Base-by-base conservation (phyloP, 1,140 invertebrate species). In the Plectus sambesii region DNA sequence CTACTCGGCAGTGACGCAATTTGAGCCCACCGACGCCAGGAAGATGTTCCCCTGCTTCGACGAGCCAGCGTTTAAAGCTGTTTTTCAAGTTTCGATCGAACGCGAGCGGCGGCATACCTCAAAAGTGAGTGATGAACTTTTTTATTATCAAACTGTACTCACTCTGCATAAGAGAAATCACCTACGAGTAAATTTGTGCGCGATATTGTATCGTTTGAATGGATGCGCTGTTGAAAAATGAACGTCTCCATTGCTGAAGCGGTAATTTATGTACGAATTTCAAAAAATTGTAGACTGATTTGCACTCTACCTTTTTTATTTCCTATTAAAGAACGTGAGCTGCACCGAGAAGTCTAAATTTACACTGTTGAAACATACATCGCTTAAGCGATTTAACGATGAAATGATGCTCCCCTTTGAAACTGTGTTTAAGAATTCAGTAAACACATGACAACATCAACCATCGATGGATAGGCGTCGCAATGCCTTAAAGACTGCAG, bases 41-140 rank as follows among this genome's bases (percentile, higher is more conserved):
- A 81, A 83, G 52, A 87, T 88, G 0, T 94, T 96, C 65, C 89
- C 90, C 0, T 92, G 87, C 69, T 90, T 93, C 68, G 90, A 96
- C 71, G 89, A 97, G 68, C 89, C 90, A 0, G 77, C 80, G 29
- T 81, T 90, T 58, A 96, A 94, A 74, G 84, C 88, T 0, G 80
- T 80, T 51, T 94, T 82, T 73, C 71, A 62, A 3, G 58, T 75
- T 1, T 71, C 63, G 17, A 52, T 76, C 2, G 59, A 73, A 1
- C 70, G 59, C 15, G 49, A 60, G 24, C 19, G 30, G 5, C 12
- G 29, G 2, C 49, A 59, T 50, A 26, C 56, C 2, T 47, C 42
- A 2, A 23, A 60, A 12, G 26, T 50, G 5, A 60, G 62, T 37
- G n/a, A 60, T 52, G 59, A 53, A 58, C 9, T 39, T 60, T 4